These are phyloP conservation scores for Hanleya hanleyi DNA, from an alignment of 2,888 invertebrate genomes.

Conservation along the genomic window DNA sequence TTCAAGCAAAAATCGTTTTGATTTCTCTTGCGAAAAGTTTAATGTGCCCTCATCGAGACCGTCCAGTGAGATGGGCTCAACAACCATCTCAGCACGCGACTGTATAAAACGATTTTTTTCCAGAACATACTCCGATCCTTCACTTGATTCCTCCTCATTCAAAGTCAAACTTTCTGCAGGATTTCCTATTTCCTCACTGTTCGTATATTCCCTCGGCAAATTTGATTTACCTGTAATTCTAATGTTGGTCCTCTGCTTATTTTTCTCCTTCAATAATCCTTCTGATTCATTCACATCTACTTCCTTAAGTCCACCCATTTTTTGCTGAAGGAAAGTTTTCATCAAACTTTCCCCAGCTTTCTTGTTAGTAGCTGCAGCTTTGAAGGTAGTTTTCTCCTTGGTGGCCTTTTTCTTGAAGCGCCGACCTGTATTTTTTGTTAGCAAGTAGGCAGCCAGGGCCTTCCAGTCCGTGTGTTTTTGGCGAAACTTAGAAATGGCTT, in stretches of 20 bases:
- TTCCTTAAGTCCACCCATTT: slow-evolving; percentile 27
- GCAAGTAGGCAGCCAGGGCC: slow-evolving; percentile 59
- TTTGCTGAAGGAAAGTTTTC: slow-evolving; percentile 46
- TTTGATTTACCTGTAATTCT: too few relatives aligned
- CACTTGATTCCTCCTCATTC: too few relatives aligned
- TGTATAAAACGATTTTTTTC: too few relatives aligned
- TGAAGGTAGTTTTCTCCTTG: slow-evolving; percentile 38
- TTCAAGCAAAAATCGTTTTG: neutral
- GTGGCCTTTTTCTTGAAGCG: slow-evolving; percentile 54
- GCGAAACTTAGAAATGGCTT: slow-evolving; percentile 53
- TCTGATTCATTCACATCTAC: neutral
- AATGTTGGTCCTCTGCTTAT: too few relatives aligned
- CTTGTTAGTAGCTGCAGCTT: slow-evolving; percentile 44
- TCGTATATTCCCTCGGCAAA: too few relatives aligned
- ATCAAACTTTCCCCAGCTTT: slow-evolving; percentile 49
- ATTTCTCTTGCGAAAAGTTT: neutral
- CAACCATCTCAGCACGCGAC: too few relatives aligned
- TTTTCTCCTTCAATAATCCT: neutral
- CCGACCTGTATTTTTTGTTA: slow-evolving; percentile 62
- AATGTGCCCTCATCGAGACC: neutral
- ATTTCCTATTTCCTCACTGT: too few relatives aligned
- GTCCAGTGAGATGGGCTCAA: neutral
- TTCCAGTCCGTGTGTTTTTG: slow-evolving; percentile 64
- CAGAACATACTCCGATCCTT: too few relatives aligned
- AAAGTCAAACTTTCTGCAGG: too few relatives aligned